phyloP scores from a whole-genome alignment of 2,113 vertebrate species.

The Sinocyclocheilus anshuiensis region DNA sequence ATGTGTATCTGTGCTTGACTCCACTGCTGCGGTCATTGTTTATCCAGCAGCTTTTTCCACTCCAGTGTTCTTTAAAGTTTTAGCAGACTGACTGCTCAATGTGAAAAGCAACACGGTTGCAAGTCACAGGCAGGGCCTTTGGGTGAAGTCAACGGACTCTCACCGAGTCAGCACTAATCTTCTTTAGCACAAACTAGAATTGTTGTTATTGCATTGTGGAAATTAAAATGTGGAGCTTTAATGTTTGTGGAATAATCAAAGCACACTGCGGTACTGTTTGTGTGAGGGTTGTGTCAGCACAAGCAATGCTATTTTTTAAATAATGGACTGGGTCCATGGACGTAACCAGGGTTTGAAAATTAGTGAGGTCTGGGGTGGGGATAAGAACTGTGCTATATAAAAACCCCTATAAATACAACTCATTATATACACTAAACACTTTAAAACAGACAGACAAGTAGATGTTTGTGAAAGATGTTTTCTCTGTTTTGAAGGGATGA shows the following conservation, averaged over 20 bases:
- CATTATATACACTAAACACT: no score
- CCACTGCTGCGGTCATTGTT: background rate
- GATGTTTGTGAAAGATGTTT: no score
- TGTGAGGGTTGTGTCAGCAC: background rate
- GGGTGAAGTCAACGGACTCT: background rate
- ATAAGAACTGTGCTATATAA: no score
- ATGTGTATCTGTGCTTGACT: constrained; percentile 11
- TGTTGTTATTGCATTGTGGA: constrained; percentile 4
- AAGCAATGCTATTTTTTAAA: background rate
- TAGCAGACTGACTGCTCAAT: background rate
- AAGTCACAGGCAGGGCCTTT: background rate
- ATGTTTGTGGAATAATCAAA: background rate
- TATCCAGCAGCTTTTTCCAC: background rate
- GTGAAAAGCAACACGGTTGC: constrained; percentile 5
- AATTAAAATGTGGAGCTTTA: constrained; percentile 9
- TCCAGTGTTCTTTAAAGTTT: background rate
- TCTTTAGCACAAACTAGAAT: background rate
- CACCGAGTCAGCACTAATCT: constrained; percentile 28
- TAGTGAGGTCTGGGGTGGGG: no score
- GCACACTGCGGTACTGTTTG: background rate
- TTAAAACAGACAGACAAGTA: no score
- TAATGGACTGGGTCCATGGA: background rate
- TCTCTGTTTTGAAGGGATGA: no score
- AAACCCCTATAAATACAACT: no score
- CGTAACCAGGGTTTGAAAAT: no score